phyloP scores from a whole-genome alignment of 2,797 vertebrate species.

The Otus scops region DNA sequence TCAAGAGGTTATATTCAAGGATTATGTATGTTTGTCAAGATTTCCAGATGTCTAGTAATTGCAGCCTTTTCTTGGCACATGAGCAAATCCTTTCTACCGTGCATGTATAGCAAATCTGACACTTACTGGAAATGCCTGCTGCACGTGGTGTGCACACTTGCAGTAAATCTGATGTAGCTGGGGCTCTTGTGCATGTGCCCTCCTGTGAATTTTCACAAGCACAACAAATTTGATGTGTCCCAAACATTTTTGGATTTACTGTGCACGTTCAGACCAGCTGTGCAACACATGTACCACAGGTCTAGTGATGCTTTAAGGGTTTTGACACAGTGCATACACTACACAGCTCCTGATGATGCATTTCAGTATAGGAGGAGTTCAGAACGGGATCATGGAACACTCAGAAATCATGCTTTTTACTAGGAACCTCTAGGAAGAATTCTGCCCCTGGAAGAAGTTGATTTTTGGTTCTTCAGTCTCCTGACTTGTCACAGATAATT shows the following conservation, averaged over 20 bases:
- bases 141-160: neutral
- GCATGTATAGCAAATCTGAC: neutral
- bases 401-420: neutral
- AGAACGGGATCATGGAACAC: neutral
- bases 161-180: neutral
- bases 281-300: neutral
- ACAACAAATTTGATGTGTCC: neutral
- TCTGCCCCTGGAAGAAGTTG: neutral
- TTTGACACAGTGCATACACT: neutral
- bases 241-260: neutral
- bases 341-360: neutral
- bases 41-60: neutral
- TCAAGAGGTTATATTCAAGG: neutral
- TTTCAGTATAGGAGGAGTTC: neutral
- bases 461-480: neutral
- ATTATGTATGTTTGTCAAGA: neutral
- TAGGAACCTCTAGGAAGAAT: neutral
- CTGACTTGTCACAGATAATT: neutral
- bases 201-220: neutral
- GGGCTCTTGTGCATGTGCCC: neutral
- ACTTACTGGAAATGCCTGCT: neutral
- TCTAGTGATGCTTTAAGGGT: neutral
- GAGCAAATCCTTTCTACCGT: neutral
- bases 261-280: neutral
- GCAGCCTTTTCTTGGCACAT: neutral